Base-by-base conservation (phyloP, 2,797 vertebrate genomes). In the Amblyopsis hoosieri region DNA sequence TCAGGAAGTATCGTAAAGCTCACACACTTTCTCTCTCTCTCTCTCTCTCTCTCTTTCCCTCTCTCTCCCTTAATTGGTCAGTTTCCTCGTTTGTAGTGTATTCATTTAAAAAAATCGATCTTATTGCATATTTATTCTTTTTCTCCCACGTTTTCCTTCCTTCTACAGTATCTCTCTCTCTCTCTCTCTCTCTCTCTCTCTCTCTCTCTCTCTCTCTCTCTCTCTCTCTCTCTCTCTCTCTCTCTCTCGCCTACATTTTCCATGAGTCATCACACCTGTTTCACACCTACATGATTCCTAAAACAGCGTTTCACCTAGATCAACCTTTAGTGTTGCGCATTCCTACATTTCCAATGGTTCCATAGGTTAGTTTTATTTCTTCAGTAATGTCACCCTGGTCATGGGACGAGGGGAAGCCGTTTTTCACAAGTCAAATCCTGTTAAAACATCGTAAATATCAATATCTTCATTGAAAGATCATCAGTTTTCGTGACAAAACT, bases 381-480 rank as follows among this genome's bases (percentile, higher is more conserved):
- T n/a, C n/a, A n/a, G n/a, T n/a, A n/a, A 37, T 7, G 13, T 17
- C 58, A 55, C 45, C 62, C 45, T 55, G 50, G 29, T 60, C 60
- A 62, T 15, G 50, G 51, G 59, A 61, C 33, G 12, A 2, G 47
- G 13, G 57, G 48, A 3, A 15, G 51, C 12, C 13, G 15, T 23
- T 14, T 54, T 64, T 60, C 60, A 62, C 29, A 29, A 1, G 52
- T 66, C 53, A 52, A 33, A 54, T 55, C 60, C 61, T 23, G 12
- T 29, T 45, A 65, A 75, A 79, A 79, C 29, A 76, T 19, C 67
- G 66, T 76, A 37, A 37, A 9, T 37, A 37, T 37, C 33, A 37
- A 37, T 46, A 64, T 66, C 65, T 67, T 75, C 57, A 59, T 62
- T 59, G 62, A 78, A 72, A 75, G n/a, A 14, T 8, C 47, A 14